These are phyloP conservation scores for Bombus balteatus DNA, from an alignment of 1,140 invertebrate genomes.

Conservation along the genomic window DNA sequence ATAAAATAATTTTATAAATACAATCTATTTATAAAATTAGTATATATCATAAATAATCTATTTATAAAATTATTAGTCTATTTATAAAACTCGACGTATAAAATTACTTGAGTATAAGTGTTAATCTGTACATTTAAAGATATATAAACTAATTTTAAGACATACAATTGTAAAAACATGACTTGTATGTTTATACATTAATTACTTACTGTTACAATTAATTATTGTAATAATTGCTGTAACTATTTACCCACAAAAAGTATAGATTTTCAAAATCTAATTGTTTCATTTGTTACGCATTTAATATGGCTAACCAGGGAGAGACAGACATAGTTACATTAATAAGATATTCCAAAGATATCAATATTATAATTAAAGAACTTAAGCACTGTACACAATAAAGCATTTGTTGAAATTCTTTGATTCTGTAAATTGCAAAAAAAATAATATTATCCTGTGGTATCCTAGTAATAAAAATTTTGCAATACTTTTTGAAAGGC, in stretches of 20 bases:
- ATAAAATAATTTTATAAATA: constrained; percentile 28
- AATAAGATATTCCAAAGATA: background rate
- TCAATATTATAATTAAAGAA: background rate
- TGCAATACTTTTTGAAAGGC: background rate
- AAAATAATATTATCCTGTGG: constrained; percentile 17
- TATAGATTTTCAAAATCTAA: background rate
- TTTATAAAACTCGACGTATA: constrained; percentile 10
- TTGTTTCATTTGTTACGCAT: constrained; percentile 7
- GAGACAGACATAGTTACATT: constrained; percentile 1
- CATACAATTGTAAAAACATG: background rate
- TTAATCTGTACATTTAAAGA: background rate
- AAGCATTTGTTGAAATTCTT: constrained; percentile 12
- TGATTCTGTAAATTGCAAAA: background rate
- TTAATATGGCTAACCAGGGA: constrained; percentile 1
- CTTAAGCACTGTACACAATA: constrained; percentile 9
- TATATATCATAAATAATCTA: no score
- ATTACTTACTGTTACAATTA: no score
- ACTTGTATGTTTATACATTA: background rate
- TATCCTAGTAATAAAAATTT: constrained; percentile 5
- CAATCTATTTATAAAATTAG: background rate
- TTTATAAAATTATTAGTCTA: background rate
- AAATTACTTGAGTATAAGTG: background rate
- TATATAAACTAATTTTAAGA: constrained; percentile 5
- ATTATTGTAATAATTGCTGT: background rate
- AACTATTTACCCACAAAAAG: constrained; percentile 8